These are phyloP conservation scores for Steromphala cineraria DNA, from an alignment of 2,888 invertebrate genomes.

Conservation along the genomic window DNA sequence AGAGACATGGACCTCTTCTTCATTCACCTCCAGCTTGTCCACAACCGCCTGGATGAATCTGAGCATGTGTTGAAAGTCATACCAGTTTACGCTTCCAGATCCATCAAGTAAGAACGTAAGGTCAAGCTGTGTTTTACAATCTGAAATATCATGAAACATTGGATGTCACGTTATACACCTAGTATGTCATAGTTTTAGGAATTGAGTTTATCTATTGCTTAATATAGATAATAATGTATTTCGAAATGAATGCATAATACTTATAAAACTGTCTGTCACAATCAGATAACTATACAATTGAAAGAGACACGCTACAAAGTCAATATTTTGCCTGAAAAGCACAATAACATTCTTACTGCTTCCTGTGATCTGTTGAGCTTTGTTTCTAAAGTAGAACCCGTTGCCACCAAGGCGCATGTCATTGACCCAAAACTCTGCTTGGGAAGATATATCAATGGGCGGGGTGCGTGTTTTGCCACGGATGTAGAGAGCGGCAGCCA, in stretches of 20 bases:
- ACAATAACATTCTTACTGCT: neutral
- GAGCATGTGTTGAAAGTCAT: slow-evolving; percentile 29
- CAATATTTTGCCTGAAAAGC: neutral
- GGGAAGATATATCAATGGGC: neutral
- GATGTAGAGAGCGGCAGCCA: slow-evolving; percentile 52
- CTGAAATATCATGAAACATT: neutral
- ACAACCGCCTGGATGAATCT: slow-evolving; percentile 32
- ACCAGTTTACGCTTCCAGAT: slow-evolving; percentile 36
- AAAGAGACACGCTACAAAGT: too few relatives aligned
- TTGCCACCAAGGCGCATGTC: neutral
- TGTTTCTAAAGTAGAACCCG: neutral
- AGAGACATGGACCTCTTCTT: slow-evolving; percentile 23
- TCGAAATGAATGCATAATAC: neutral
- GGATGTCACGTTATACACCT: neutral
- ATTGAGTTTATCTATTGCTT: too few relatives aligned
- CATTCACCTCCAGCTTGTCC: slow-evolving; percentile 9
- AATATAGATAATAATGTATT: neutral
- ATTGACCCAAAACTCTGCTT: neutral
- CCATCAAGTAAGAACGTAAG: slow-evolving; percentile 38
- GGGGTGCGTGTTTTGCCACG: neutral
- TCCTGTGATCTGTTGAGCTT: neutral
- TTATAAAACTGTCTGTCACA: too few relatives aligned
- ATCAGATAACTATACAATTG: too few relatives aligned
- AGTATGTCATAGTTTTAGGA: too few relatives aligned
- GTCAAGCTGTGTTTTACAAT: slow-evolving; percentile 27